A percentile compares a stretch with the other conserved stretches of the same genome.
Evolutionary conservation across 2,888 invertebrate genomes (phyloP).

Genomic region (Lamellibrachia satsuma): DNA sequence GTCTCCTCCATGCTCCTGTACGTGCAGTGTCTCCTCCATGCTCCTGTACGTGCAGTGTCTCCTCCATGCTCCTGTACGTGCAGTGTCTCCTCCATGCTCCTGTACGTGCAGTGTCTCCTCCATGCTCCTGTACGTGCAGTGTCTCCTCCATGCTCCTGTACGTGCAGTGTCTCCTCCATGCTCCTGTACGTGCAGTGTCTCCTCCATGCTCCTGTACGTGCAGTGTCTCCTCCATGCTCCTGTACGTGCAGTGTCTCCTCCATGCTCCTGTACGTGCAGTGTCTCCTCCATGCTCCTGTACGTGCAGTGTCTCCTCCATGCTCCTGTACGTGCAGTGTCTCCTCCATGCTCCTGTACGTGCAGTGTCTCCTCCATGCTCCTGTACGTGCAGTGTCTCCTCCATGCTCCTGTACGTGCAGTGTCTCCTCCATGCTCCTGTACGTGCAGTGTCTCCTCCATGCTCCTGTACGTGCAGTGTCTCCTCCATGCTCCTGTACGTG

Average conservation of each 20-base stretch:
- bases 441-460: background rate
- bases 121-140: too few relatives aligned
- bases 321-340: too few relatives aligned
- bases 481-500: background rate
- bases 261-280: too few relatives aligned
- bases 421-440: background rate
- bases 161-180: background rate
- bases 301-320: background rate
- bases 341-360: background rate
- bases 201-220: background rate
- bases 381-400: background rate
- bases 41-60: too few relatives aligned
- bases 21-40: background rate
- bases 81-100: background rate
- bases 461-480: too few relatives aligned
- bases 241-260: background rate
- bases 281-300: background rate
- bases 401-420: too few relatives aligned
- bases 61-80: background rate
- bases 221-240: background rate
- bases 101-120: background rate
- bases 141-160: background rate
- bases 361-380: background rate
- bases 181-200: too few relatives aligned
- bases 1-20: background rate